Evolutionary conservation across 2,888 invertebrate species (phyloP), one percentile per base, ranked within the genome.

Genomic region (Habroteleia sp.): DNA sequence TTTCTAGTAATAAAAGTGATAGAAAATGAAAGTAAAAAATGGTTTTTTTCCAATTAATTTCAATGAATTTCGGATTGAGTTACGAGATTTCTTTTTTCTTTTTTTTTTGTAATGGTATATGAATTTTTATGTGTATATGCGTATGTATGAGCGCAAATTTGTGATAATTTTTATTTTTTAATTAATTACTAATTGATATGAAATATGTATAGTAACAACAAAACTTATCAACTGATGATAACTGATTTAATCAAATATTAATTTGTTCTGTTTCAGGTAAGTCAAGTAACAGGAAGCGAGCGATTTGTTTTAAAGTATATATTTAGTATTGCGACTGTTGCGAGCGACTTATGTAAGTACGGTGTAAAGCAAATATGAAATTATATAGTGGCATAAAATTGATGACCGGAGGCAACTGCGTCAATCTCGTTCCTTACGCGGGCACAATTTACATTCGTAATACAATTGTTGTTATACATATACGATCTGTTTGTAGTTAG

Each of bases 401-500:
- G 63, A 63, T 35, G 37, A 48, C 58, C 42, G 31, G 20, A 8
- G 44, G 29, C 46, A 46, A 39, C 46, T 48, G 11, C 39, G 27
- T 72, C 63, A 50, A 63, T 52, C 52, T 37, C 23, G 35, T 31
- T 41, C 42, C 56, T 13, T 27, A 37, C 10, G 63, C 39, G 13
- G 29, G 3, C 35, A 13, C 23, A 73, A 65, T 33, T 52, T 54
- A 39, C 54, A 66, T 54, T 54, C 48, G 54, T 54, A 54, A 54
- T 35, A 42, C 50, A 42, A 50, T 60, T 33, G 68, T 35, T 50
- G 68, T 50, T 58, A 50, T 68, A 68, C 50, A 50, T 58, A 50
- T 68, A 68, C 50, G 58, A 56, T 68, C 50, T 68, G 68, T 68
- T 68, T 68, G 33, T 50, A 58, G 58, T 50, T 50, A 35, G 33